phyloP scores from a whole-genome alignment of 2,888 invertebrate genomes.

The Portevinia maculata region DNA sequence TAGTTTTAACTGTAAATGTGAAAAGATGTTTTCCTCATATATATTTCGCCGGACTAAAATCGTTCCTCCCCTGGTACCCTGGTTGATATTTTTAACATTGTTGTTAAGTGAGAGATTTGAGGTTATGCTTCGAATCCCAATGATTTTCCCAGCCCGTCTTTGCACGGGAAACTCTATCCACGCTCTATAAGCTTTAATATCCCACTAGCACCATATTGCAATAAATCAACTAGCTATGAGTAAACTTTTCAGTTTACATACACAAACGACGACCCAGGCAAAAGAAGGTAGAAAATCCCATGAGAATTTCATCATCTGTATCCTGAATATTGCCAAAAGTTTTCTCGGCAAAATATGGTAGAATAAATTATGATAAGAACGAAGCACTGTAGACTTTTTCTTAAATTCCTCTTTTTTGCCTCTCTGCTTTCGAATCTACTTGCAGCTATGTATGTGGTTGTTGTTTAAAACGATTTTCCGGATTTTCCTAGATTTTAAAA shows the following conservation, averaged over 20 bases:
- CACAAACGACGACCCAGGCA: constrained; percentile 1
- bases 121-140: no score
- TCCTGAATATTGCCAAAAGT: constrained; percentile 45
- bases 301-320: constrained; percentile 61
- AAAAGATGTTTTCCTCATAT: no score
- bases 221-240: neutral
- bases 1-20: no score
- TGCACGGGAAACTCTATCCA: no score
- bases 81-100: no score
- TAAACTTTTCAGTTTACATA: constrained; percentile 39
- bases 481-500: constrained; percentile 62
- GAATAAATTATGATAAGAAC: constrained; percentile 64
- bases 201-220: no score
- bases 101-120: no score
- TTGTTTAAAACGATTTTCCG: constrained; percentile 62
- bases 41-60: no score
- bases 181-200: no score
- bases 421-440: neutral
- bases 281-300: constrained; percentile 5
- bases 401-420: neutral
- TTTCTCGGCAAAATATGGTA: constrained; percentile 36
- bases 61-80: no score
- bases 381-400: constrained; percentile 19
- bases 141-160: no score
- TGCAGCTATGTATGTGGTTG: constrained; percentile 6